These are phyloP conservation scores for cat (Felis catus) DNA, from an alignment of 2,113 vertebrate genomes.

Conservation along the genomic window DNA sequence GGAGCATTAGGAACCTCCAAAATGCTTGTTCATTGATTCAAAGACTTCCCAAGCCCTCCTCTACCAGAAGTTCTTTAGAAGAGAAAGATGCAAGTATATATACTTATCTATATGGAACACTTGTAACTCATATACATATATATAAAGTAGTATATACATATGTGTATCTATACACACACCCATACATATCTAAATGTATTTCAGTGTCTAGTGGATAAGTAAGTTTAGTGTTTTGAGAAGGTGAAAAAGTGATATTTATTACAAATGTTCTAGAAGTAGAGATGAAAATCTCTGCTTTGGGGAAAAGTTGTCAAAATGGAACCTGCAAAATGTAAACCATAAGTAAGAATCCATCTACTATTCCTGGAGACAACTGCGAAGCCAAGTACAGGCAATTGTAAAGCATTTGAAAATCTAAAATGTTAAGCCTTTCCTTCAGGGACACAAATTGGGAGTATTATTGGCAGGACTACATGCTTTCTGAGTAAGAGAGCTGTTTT, in stretches of 20 bases:
- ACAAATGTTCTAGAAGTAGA: neutral
- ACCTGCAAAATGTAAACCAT: neutral
- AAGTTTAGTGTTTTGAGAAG: neutral
- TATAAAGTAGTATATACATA: neutral
- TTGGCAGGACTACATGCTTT: conserved; percentile 9
- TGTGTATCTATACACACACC: neutral
- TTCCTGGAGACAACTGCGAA: neutral
- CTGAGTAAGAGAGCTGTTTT: neutral
- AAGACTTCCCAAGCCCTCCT: neutral
- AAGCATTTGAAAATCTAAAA: neutral
- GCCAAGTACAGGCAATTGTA: neutral
- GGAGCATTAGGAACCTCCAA: neutral
- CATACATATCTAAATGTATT: neutral
- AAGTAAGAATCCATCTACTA: neutral
- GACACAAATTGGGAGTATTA: neutral
- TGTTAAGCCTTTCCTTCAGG: neutral
- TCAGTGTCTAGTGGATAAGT: neutral
- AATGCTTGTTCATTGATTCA: neutral
- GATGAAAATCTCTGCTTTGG: neutral
- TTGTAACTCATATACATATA: neutral
- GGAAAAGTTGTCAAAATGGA: conserved; percentile 7
- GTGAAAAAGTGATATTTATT: neutral
- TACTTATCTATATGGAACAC: neutral
- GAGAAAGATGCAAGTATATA: neutral
- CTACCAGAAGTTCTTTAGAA: neutral